phyloP scores from a whole-genome alignment of 2,888 invertebrate genomes.

The Salpingus planirostris region DNA sequence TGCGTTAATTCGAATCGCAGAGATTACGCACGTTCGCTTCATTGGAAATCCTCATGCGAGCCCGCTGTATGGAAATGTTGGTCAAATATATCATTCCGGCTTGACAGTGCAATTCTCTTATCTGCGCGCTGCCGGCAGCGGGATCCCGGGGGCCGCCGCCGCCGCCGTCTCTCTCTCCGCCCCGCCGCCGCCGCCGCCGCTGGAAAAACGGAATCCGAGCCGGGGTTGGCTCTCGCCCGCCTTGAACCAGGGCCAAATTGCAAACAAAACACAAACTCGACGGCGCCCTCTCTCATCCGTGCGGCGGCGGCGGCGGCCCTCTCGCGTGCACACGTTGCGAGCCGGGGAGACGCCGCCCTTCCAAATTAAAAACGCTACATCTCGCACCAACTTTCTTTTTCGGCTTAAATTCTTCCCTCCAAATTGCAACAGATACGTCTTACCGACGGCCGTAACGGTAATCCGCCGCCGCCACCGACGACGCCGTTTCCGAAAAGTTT shows the following conservation, averaged over 20 bases:
- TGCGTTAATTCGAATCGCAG: constrained; percentile 54
- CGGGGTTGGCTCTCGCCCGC: constrained; percentile 20
- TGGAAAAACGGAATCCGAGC: constrained; percentile 40
- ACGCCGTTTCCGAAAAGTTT: too few species aligned
- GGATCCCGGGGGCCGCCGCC: constrained; percentile 36
- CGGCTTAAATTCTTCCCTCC: too few species aligned
- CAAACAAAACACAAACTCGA: constrained; percentile 37
- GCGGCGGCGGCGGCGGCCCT: too few species aligned
- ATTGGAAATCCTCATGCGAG: constrained; percentile 42
- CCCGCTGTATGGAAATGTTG: constrained; percentile 69
- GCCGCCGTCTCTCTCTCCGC: too few species aligned
- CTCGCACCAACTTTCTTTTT: too few species aligned
- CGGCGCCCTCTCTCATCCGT: constrained; percentile 10
- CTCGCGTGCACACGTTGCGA: too few species aligned
- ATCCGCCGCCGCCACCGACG: too few species aligned
- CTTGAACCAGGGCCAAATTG: constrained; percentile 35
- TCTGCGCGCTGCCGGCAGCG: constrained; percentile 54
- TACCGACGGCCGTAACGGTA: too few species aligned
- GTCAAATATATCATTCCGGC: constrained; percentile 84
- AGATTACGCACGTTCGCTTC: constrained; percentile 50
- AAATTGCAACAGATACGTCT: too few species aligned
- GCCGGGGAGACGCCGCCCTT: too few species aligned
- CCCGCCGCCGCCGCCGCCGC: constrained; percentile 28
- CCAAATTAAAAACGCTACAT: too few species aligned
- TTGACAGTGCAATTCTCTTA: constrained; percentile 87